Conservation (phyloP, 2,888 invertebrate species). For the Scelioninae gen. 1 region DNA sequence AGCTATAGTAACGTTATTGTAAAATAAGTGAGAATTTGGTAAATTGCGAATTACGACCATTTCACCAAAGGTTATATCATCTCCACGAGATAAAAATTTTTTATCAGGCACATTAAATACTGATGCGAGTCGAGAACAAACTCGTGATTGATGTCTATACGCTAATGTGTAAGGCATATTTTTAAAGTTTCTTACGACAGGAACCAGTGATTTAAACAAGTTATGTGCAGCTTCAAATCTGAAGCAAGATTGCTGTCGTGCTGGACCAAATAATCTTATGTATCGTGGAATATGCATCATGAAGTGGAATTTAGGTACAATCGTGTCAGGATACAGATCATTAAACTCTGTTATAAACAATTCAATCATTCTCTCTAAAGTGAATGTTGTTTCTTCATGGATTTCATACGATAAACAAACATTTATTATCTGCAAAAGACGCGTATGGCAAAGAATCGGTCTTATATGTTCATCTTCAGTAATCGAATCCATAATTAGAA, state of each 20-base stretch:
- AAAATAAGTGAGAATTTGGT: too few species aligned
- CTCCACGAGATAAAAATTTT: constrained; percentile 62
- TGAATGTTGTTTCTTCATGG: background rate
- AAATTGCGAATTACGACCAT: constrained; percentile 28
- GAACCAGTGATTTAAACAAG: constrained; percentile 10
- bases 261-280: constrained; percentile 3
- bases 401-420: constrained; percentile 14
- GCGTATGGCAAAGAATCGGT: constrained; percentile 2
- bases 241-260: constrained; percentile 3
- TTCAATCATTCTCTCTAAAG: constrained; percentile 3
- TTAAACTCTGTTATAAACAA: constrained; percentile 1
- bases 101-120: constrained; percentile 14
- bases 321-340: too few species aligned
- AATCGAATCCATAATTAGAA: constrained; percentile 9
- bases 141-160: constrained; percentile 5
- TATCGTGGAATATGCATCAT: background rate
- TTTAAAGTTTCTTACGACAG: constrained; percentile 8
- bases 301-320: too few species aligned
- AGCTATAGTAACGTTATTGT: too few species aligned
- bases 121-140: constrained; percentile 33
- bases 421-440: constrained; percentile 12
- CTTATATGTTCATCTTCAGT: background rate
- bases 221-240: constrained; percentile 14
- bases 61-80: constrained; percentile 50
- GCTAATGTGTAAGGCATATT: constrained; percentile 7